A percentile compares a stretch with the other conserved stretches of the same genome.
Evolutionary conservation across 1,140 invertebrate species (phyloP).

Genomic region (Aethina tumida): DNA sequence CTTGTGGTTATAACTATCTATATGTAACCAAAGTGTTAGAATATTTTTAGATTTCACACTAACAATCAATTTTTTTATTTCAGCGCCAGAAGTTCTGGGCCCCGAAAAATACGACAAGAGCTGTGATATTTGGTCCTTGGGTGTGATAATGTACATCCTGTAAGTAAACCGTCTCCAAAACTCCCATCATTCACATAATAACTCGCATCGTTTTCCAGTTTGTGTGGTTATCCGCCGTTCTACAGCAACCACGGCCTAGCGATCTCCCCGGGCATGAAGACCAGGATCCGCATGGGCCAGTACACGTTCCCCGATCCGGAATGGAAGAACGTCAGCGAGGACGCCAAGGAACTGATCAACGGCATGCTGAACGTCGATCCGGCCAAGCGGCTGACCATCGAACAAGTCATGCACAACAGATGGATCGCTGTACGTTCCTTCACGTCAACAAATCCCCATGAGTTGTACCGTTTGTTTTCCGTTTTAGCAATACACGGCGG

Average conservation of each 20-base stretch:
- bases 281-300: constrained; percentile 87
- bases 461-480: background rate
- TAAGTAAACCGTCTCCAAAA: constrained; percentile 45
- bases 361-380: constrained; percentile 91
- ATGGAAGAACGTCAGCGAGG: constrained; percentile 88
- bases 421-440: constrained; percentile 83
- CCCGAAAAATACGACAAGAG: constrained; percentile 98
- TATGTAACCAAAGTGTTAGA: no score
- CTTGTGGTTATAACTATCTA: no score
- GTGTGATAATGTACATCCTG: constrained; percentile 97
- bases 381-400: constrained; percentile 77
- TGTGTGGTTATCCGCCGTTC: constrained; percentile 97
- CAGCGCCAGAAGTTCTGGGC: constrained; percentile 90
- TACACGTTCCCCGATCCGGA: constrained; percentile 96
- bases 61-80: constrained; percentile 28
- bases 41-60: background rate
- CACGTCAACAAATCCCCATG: background rate
- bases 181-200: constrained; percentile 1
- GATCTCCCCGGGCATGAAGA: constrained; percentile 99
- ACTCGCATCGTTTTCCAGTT: constrained; percentile 41
- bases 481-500: constrained; percentile 69
- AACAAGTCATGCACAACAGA: constrained; percentile 80
- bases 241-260: constrained; percentile 95
- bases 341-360: constrained; percentile 91
- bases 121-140: constrained; percentile 97